Evolutionary conservation across 2,888 invertebrate species (phyloP), one percentile per base, ranked within the genome.

Genomic region (Conus canariensis): DNA sequence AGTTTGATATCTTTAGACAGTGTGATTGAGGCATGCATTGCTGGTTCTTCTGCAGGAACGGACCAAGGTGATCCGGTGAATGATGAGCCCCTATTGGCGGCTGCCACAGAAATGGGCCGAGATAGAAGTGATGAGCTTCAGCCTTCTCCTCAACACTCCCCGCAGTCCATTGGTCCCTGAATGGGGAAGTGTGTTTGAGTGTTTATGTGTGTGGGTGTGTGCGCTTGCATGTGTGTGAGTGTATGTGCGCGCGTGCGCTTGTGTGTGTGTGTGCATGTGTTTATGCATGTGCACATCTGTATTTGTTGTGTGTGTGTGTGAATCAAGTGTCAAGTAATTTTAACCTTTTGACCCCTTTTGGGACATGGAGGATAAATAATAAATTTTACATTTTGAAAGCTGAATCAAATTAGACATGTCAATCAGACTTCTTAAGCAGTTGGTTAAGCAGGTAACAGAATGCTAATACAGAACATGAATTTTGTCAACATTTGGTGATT

Each of bases 221-320:
- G 30, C 16, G 64, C 64, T 60, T 25, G 30, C 1, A 64, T 64
- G 45, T 86, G 64, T 86, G 85, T 85, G 85, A n/a, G 60, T 64
- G 30, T n/a, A 60, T 82, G 56, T 56, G 82, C 19, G 16, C 56
- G 12, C 14, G 30, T 16, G 85, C 3, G 58, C 6, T 25, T 25
- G 77, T 77, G 77, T 30, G 85, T 85, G 58, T 56, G 85, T 58
- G 30, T 64, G 86, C n/a, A 7, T 86, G 86, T 86, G 25, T 60
- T n/a, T 67, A 45, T 86, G 64, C 5, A 25, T 86, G 67, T 77
- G 25, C n/a, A n/a, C n/a, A 10, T 86, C 64, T 22, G 45, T 58
- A 19, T 45, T 6, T 19, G 14, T 56, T 80, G 80, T 16, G 10
- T 58, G 77, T 70, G 12, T 70, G 74, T 88, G 70, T 56, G 12